phyloP scores from a whole-genome alignment of 2,888 invertebrate species.

The Hipparchia sbordonii region DNA sequence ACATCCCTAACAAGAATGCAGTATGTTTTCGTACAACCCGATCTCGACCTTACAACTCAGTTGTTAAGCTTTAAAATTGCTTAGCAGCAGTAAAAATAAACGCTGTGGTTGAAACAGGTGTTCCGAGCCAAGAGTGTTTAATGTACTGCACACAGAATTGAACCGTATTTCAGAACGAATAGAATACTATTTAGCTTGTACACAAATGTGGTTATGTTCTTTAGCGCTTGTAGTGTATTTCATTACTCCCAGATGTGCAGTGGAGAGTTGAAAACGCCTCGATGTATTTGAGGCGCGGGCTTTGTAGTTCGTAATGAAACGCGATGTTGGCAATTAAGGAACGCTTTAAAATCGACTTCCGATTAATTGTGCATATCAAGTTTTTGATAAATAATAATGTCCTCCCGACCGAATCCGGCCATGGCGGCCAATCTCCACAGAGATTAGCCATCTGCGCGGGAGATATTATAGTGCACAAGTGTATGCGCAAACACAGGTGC shows the following conservation, averaged over 20 bases:
- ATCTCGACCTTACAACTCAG: slow-evolving; percentile 39
- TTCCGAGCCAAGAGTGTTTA: slow-evolving; percentile 66
- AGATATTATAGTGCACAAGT: too few species aligned
- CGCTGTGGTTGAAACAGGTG: slow-evolving; percentile 79
- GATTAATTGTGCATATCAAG: slow-evolving; percentile 34
- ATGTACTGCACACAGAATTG: slow-evolving; percentile 29
- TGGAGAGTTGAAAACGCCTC: slow-evolving; percentile 64
- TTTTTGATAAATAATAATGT: slow-evolving; percentile 20
- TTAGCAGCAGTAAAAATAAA: slow-evolving; percentile 52
- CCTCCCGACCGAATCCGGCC: too few species aligned
- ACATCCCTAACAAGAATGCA: slow-evolving; percentile 81
- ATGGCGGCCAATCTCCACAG: too few species aligned
- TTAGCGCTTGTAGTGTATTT: slow-evolving; percentile 49
- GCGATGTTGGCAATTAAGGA: slow-evolving; percentile 72
- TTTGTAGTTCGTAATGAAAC: slow-evolving; percentile 59
- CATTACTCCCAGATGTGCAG: slow-evolving; percentile 82
- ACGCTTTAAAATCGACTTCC: slow-evolving; percentile 50
- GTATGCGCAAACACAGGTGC: too few species aligned
- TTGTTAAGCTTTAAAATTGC: slow-evolving; percentile 43
- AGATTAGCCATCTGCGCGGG: too few species aligned
- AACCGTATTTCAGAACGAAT: background rate
- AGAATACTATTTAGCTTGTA: slow-evolving; percentile 44
- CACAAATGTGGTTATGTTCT: slow-evolving; percentile 44
- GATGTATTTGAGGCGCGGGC: slow-evolving; percentile 68
- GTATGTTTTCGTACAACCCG: slow-evolving; percentile 44